These are phyloP conservation scores for Stigmatopora nigra DNA, from an alignment of 2,113 vertebrate species.

Conservation along the genomic window DNA sequence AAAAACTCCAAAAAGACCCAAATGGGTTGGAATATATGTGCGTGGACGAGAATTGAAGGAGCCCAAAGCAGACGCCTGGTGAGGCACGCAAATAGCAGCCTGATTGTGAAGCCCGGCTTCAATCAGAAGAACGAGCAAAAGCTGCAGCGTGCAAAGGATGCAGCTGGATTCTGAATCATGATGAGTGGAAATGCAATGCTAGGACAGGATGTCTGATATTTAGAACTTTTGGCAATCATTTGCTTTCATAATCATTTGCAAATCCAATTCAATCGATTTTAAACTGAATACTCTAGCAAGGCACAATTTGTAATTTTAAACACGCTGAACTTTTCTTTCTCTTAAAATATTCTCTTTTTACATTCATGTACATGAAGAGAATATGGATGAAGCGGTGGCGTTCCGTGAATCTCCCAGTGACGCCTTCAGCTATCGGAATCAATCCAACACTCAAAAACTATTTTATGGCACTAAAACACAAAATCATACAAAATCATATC, in stretches of 20 bases:
- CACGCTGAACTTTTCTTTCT: neutral
- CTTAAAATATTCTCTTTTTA: no score
- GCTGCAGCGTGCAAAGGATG: neutral
- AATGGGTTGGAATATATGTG: neutral
- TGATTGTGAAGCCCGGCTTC: neutral
- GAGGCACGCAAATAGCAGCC: slow-evolving; percentile 1
- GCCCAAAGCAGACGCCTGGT: neutral
- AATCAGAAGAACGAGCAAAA: neutral
- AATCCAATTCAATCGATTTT: no score
- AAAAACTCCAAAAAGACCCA: neutral
- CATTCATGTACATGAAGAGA: no score
- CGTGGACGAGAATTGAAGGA: neutral
- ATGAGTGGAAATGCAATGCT: neutral
- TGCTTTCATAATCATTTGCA: neutral
- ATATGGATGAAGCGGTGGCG: no score
- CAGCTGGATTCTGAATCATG: neutral
- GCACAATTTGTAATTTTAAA: neutral
- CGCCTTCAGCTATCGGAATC: no score
- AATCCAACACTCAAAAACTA: no score
- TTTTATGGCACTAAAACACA: no score
- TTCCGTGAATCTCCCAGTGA: no score
- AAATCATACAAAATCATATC: no score
- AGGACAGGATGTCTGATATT: neutral
- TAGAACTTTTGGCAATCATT: neutral
- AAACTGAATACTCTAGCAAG: no score